A percentile compares a stretch with the other conserved stretches of the same genome.
phyloP scores from a whole-genome alignment of 2,888 invertebrate genomes.

The Calameuta filiformis region DNA sequence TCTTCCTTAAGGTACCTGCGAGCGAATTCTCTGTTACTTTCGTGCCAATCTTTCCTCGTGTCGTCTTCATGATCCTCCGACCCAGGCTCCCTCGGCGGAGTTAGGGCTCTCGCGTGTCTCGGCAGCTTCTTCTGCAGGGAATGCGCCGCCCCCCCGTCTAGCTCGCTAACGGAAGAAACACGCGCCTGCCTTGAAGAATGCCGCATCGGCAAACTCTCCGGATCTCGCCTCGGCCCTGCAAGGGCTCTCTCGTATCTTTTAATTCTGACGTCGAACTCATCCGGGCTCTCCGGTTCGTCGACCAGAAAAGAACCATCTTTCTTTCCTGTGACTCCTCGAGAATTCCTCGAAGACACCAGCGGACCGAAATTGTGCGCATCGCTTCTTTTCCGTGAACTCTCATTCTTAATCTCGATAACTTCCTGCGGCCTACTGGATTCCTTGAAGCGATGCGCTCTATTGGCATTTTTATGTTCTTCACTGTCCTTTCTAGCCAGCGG shows the following conservation, averaged over 20 bases:
- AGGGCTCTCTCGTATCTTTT: slow-evolving; percentile 47
- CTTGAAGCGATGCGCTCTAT: slow-evolving; percentile 24
- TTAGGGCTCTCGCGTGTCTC: slow-evolving; percentile 54
- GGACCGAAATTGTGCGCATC: too few relatives aligned
- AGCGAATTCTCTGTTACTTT: slow-evolving; percentile 46
- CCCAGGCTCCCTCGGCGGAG: slow-evolving; percentile 41
- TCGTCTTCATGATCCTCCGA: slow-evolving; percentile 14
- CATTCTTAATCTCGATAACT: too few relatives aligned
- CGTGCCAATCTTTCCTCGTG: slow-evolving; percentile 45
- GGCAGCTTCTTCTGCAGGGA: slow-evolving; percentile 29
- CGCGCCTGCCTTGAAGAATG: slow-evolving; percentile 19
- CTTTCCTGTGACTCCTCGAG: too few relatives aligned
- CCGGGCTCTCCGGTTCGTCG: slow-evolving; percentile 33
- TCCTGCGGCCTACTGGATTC: slow-evolving; percentile 29
- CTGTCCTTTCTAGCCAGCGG: too few relatives aligned
- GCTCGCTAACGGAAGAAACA: slow-evolving; percentile 13
- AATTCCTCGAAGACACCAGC: too few relatives aligned
- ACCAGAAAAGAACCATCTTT: too few relatives aligned
- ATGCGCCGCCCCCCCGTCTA: slow-evolving; percentile 20
- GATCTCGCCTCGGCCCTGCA: neutral
- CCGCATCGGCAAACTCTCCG: neutral
- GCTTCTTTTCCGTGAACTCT: too few relatives aligned
- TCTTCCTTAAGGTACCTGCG: slow-evolving; percentile 46
- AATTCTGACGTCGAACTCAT: slow-evolving; percentile 49
- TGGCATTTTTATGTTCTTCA: slow-evolving; percentile 14